These are phyloP conservation scores for Tupaia chinensis DNA, from an alignment of 2,113 vertebrate species.

Conservation along the genomic window DNA sequence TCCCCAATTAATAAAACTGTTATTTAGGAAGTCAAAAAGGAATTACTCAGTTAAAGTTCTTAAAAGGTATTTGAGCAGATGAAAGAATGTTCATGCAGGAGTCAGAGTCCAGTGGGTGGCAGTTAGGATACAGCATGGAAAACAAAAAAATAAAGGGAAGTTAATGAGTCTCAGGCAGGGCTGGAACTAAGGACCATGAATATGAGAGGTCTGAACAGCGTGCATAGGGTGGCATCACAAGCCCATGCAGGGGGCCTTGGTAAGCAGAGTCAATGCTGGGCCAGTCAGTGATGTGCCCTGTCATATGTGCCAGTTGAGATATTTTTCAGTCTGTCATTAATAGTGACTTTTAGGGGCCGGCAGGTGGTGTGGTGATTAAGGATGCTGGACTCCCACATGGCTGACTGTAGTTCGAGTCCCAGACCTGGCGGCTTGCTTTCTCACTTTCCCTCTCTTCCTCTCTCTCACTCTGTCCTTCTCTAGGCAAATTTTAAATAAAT, in stretches of 20 bases:
- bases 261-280: background rate
- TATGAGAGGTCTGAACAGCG: background rate
- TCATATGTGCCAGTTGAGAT: background rate
- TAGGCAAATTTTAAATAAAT: too few species aligned
- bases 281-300: background rate
- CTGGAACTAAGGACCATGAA: background rate
- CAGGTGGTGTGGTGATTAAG: too few species aligned
- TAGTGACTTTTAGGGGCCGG: background rate
- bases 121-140: background rate
- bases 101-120: background rate
- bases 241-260: accelerated
- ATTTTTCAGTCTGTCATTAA: background rate
- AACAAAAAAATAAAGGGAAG: background rate
- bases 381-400: too few species aligned
- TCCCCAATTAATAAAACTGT: background rate
- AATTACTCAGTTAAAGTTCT: slow-evolving; percentile 40
- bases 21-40: slow-evolving; percentile 1
- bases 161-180: background rate
- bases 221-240: background rate
- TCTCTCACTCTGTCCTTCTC: too few species aligned
- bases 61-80: background rate
- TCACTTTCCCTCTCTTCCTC: too few species aligned
- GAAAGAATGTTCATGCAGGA: slow-evolving; percentile 47
- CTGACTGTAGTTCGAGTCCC: too few species aligned
- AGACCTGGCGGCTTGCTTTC: too few species aligned